Conservation (phyloP, 2,888 invertebrate species). For the Trachelus iudaicus region DNA sequence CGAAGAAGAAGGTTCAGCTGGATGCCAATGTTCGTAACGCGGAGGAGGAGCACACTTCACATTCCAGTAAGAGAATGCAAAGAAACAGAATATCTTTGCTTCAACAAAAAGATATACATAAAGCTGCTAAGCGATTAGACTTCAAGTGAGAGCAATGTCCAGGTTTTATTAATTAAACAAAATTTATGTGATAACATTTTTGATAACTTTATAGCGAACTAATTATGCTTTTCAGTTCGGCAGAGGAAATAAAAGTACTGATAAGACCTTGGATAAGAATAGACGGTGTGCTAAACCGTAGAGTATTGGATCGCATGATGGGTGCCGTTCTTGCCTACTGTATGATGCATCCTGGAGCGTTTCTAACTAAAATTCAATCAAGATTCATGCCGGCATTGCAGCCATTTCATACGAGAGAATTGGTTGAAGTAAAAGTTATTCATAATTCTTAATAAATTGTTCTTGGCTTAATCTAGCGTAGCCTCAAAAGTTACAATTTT, state of each 20-base stretch:
- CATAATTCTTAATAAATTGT: neutral
- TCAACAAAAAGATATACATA: constrained; percentile 53
- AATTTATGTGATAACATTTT: neutral
- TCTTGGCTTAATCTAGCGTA: neutral
- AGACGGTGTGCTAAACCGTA: constrained; percentile 77
- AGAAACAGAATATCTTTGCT: constrained; percentile 48
- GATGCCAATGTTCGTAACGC: neutral
- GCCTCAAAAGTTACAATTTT: neutral
- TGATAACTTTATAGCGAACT: neutral
- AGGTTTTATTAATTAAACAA: neutral
- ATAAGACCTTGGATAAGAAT: constrained; percentile 80
- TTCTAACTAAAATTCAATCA: constrained; percentile 68
- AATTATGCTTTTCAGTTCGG: constrained; percentile 43
- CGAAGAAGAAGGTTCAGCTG: neutral
- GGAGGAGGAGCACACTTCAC: neutral
- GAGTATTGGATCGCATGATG: constrained; percentile 76
- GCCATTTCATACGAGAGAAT: constrained; percentile 73
- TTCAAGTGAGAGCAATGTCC: constrained; percentile 41
- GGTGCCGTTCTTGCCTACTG: constrained; percentile 75
- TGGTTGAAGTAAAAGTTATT: constrained; percentile 69
- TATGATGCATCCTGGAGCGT: constrained; percentile 72
- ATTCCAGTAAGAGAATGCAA: constrained; percentile 26
- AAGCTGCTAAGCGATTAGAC: constrained; percentile 52
- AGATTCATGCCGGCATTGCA: constrained; percentile 75
- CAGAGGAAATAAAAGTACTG: constrained; percentile 61